Base-by-base conservation (phyloP, 2,888 invertebrate genomes). In the Pogonocherus hispidulus region DNA sequence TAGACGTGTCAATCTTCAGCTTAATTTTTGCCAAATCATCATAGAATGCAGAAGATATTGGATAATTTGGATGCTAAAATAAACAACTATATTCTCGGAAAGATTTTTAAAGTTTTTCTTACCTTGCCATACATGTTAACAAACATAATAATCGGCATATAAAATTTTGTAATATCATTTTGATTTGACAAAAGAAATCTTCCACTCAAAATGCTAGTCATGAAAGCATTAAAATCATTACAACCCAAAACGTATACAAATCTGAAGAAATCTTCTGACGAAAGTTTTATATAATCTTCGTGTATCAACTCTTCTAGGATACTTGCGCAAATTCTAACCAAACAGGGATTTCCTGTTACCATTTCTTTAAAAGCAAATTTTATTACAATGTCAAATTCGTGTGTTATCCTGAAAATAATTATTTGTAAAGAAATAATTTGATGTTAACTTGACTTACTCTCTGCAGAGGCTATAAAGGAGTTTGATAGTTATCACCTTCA, bases 301-400 rank as follows among this genome's bases (percentile, higher is more conserved):
- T 77, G 72, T 41, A 78, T 73, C 6, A 77, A 64, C 70, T 76
- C 77, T 68, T 79, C 79, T 37, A 79, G 52, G 20, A 75, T 66
- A 20, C 67, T 55, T 11, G 75, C 54, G 32, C 74, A 73, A 9
- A 77, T 63, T 67, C 74, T 73, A 32, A 71, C 71, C 19, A 79
- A 52, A 37, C 74, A 73, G 3, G 74, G 73, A 51, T 77, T 73
- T 8, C 68, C 71, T 32, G 57, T 57, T 18, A 75, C 74, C 46
- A 78, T 66, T 35, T 78, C 72, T 35, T 55, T 63, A 16, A 77
- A 72, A 18, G 69, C 69, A 49, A 75, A 74, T 23, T 59, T 64
- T 35, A 76, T 72, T n/a, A 78, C 65, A 16, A 72, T 73, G 35
- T 72, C 76, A 67, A 69, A 78, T 60, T 78, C 78, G 19, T 76